Conservation (phyloP, 1,140 invertebrate species). For the Yoshiicerus persimilis region DNA sequence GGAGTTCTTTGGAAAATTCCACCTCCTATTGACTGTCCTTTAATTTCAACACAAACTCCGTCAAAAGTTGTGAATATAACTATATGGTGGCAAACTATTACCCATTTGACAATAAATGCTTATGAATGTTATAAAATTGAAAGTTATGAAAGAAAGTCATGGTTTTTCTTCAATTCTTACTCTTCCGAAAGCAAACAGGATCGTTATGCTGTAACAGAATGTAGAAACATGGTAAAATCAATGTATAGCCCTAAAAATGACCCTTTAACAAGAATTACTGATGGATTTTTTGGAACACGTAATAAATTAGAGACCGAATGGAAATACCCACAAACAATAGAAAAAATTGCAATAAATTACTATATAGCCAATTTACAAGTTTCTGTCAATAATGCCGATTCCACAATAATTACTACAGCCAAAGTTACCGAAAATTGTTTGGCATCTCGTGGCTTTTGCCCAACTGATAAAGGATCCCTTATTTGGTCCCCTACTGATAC, state of each 20-base stretch:
- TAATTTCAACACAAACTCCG: background rate
- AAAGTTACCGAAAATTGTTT: background rate
- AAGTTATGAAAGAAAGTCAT: background rate
- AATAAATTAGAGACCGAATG: background rate
- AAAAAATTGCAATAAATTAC: background rate
- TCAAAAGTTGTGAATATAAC: background rate
- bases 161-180: background rate
- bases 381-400: background rate
- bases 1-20: background rate
- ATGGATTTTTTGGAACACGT: background rate
- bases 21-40: background rate
- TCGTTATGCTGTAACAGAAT: background rate
- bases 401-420: background rate
- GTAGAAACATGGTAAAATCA: no score
- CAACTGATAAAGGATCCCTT: background rate
- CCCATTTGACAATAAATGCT: background rate
- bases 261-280: background rate
- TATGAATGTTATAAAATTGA: background rate
- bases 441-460: background rate
- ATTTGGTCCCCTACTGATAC: background rate
- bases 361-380: background rate
- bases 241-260: background rate
- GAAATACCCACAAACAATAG: background rate
- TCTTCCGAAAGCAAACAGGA: background rate
- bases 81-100: background rate